phyloP scores from a whole-genome alignment of 2,797 vertebrate species.

The Cichlasoma orientale region DNA sequence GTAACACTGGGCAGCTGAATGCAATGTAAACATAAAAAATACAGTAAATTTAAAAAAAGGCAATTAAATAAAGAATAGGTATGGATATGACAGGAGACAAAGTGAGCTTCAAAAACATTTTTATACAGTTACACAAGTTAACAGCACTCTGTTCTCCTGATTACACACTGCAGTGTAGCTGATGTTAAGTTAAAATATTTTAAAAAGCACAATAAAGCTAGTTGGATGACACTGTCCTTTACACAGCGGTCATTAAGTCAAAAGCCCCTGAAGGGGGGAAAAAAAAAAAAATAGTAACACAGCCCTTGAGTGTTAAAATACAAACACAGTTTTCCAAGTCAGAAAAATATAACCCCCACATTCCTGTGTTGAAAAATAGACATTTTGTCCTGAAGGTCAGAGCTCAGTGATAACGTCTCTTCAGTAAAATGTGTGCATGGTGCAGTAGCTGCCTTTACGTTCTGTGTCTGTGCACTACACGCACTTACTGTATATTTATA shows the following conservation, averaged over 20 bases:
- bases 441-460: constrained; percentile 61
- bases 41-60: constrained; percentile 37
- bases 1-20: constrained; percentile 67
- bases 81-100: constrained; percentile 40
- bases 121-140: constrained; percentile 52
- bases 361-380: constrained; percentile 79
- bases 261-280: constrained; percentile 66
- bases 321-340: constrained; percentile 53
- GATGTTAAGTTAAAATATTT: constrained; percentile 57
- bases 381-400: constrained; percentile 67
- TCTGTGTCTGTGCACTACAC: constrained; percentile 31
- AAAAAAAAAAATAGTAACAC: constrained; percentile 50
- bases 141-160: constrained; percentile 51
- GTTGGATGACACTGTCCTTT: constrained; percentile 40
- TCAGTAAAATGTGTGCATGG: constrained; percentile 34
- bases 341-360: constrained; percentile 76
- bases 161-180: constrained; percentile 56
- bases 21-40: constrained; percentile 68
- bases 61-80: constrained; percentile 58
- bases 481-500: constrained; percentile 20
- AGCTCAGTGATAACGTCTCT: constrained; percentile 45
- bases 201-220: constrained; percentile 71
- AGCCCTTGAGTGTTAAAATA: constrained; percentile 79
- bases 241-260: constrained; percentile 67
- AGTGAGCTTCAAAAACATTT: constrained; percentile 50